Evolutionary conservation across 1,140 invertebrate species (phyloP).

Genomic region (Chymomyza costata): DNA sequence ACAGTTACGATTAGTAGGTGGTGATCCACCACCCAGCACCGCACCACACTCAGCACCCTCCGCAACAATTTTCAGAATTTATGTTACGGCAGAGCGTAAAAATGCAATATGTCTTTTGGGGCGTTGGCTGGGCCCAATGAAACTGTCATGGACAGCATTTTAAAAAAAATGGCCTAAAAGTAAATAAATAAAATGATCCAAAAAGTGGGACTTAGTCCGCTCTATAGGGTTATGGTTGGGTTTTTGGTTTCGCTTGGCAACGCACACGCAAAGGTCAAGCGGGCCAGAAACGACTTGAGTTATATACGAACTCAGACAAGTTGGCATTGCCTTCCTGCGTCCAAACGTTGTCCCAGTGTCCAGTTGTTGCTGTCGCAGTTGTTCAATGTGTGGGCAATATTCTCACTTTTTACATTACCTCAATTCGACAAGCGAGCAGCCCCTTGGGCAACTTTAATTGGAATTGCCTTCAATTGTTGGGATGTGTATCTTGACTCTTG

Average conservation of each 20-base stretch:
- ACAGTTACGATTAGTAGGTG: too few relatives aligned
- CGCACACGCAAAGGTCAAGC: constrained; percentile 21
- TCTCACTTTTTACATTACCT: constrained; percentile 60
- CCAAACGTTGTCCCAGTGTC: too few relatives aligned
- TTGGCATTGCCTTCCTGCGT: background rate
- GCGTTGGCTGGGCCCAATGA: constrained; percentile 33
- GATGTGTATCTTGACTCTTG: constrained; percentile 5
- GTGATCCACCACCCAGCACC: too few relatives aligned
- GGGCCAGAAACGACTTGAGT: constrained; percentile 7
- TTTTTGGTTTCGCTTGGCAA: constrained; percentile 38
- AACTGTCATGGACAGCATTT: constrained; percentile 52
- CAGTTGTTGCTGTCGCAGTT: constrained; percentile 22
- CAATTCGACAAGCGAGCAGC: constrained; percentile 64
- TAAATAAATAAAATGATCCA: constrained; percentile 50
- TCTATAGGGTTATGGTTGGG: background rate
- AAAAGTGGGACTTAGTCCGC: background rate
- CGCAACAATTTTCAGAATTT: constrained; percentile 33
- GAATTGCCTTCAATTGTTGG: constrained; percentile 32
- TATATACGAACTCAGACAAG: background rate
- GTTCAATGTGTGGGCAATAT: constrained; percentile 39
- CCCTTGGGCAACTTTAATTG: constrained; percentile 70
- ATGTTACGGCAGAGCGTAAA: constrained; percentile 26
- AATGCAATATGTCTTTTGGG: constrained; percentile 56
- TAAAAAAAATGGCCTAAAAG: constrained; percentile 58
- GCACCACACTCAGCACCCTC: background rate